Base-by-base conservation (phyloP, 2,888 invertebrate species). In the Druceiella hillmani region DNA sequence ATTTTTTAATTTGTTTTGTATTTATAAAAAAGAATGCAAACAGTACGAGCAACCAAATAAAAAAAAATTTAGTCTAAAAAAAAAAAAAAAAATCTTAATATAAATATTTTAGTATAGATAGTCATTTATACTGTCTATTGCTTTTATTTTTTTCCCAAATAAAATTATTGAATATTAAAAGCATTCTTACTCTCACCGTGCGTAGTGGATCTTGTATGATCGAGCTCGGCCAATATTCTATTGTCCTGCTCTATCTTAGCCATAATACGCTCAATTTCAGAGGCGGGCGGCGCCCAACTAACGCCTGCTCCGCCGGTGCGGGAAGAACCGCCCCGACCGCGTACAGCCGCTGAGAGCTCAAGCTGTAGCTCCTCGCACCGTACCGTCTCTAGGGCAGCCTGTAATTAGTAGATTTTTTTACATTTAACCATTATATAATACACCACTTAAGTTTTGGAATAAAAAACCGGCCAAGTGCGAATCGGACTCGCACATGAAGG, bases 231-330 rank as follows among this genome's bases (percentile, higher is more conserved):
- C 57, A 92, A 75, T 55, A 92, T 87, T 54, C 87, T 78, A 69
- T 87, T 86, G 69, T 83, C 83, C 66, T 91, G 92, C 66, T 92
- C 91, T 56, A 93, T 89, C 75, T 92, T 92, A 51, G 91, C 91
- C 87, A 93, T 91, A 62, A 93, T 89, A 57, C 89, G 79, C 66
- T 92, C 91, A 61, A 92, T 91, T 71, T 92, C 91, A 26, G 83
- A 79, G 46, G 79, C 80, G 1, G 69, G 68, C 52, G 50, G 50
- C 26, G 64, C 58, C 7, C 61, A 58, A 29, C 62, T 59, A 59
- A 72, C 72, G 54, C 72, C 69, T 42, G 57, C 54, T 44, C 55
- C 61, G 61, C 48, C 54, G 61, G 60, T 50, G 72, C 48, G 54
- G 59, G 53, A 54, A 59, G 46, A 33, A 38, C 53, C 7, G 64